A percentile compares a stretch with the other conserved stretches of the same genome.
phyloP scores from a whole-genome alignment of 2,888 invertebrate genomes.

The Eledona agricola region DNA sequence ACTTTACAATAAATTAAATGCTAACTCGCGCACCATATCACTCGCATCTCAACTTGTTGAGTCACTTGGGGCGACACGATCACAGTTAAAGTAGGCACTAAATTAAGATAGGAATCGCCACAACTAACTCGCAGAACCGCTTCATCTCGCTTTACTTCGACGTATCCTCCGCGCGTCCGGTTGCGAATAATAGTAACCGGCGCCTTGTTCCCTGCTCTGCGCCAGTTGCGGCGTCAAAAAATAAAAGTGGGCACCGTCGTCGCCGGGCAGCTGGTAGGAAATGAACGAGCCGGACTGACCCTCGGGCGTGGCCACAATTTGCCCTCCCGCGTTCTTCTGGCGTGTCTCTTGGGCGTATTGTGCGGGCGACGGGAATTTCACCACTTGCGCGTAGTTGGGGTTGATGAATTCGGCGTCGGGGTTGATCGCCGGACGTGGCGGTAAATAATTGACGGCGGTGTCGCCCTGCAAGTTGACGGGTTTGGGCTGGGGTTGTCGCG shows the following conservation, averaged over 20 bases:
- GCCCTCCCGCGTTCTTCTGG: slow-evolving; percentile 38
- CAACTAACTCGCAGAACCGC: no score
- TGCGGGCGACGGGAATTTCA: slow-evolving; percentile 42
- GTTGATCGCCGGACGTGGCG: slow-evolving; percentile 73
- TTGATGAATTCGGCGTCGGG: slow-evolving; percentile 69
- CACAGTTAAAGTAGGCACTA: slow-evolving; percentile 51
- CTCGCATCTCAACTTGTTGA: slow-evolving; percentile 3
- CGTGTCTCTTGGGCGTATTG: slow-evolving; percentile 33
- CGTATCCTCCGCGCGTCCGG: slow-evolving; percentile 45
- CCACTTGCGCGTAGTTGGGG: slow-evolving; percentile 46
- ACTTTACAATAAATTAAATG: slow-evolving; percentile 30
- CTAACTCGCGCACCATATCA: slow-evolving; percentile 11
- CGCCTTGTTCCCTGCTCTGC: slow-evolving; percentile 57
- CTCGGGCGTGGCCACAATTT: slow-evolving; percentile 45
- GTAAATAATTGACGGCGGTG: slow-evolving; percentile 75
- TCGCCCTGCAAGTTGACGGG: slow-evolving; percentile 70
- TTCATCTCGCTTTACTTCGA: slow-evolving; percentile 44
- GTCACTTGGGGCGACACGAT: slow-evolving; percentile 38
- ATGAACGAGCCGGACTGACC: slow-evolving; percentile 71
- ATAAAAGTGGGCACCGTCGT: slow-evolving; percentile 80
- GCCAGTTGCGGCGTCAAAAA: slow-evolving; percentile 77
- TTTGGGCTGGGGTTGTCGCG: slow-evolving; percentile 34
- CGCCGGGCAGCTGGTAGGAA: slow-evolving; percentile 77
- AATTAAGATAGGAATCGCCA: slow-evolving; percentile 33
- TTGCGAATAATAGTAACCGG: slow-evolving; percentile 54